These are phyloP conservation scores for Orius insidiosus DNA, from an alignment of 1,140 invertebrate genomes.

Conservation along the genomic window DNA sequence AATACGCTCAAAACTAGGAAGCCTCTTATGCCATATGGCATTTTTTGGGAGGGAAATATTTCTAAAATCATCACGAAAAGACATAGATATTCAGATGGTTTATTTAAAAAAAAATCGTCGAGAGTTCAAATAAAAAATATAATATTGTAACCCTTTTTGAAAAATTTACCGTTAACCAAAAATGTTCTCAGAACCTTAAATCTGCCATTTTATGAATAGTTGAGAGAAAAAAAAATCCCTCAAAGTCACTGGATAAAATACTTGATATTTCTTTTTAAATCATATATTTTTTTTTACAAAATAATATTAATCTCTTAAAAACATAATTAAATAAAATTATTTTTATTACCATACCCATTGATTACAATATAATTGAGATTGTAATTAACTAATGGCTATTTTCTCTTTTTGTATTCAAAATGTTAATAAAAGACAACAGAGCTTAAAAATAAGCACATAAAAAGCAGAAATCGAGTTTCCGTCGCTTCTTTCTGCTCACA, in stretches of 20 bases:
- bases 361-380: conserved; percentile 9
- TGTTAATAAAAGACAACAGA: conserved; percentile 6
- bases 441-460: conserved; percentile 1
- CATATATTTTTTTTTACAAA: conserved; percentile 12
- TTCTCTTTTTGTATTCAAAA: not conserved
- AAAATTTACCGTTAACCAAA: too few species aligned
- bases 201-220: conserved; percentile 9
- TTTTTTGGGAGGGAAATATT: too few species aligned
- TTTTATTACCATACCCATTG: conserved; percentile 12
- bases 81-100: too few species aligned
- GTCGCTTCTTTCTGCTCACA: not conserved
- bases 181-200: too few species aligned
- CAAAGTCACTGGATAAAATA: conserved; percentile 13
- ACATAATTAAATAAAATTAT: conserved; percentile 11
- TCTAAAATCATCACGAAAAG: too few species aligned
- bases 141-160: too few species aligned
- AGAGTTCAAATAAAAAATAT: too few species aligned
- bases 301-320: conserved; percentile 16
- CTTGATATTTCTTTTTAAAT: not conserved
- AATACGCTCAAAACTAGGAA: too few species aligned
- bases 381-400: conserved; percentile 10
- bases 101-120: too few species aligned
- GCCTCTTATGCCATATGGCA: too few species aligned
- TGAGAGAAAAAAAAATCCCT: conserved; percentile 10
- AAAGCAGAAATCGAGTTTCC: not conserved